Evolutionary conservation across 2,113 vertebrate genomes (phyloP).

Genomic region (Hoplias malabaricus): DNA sequence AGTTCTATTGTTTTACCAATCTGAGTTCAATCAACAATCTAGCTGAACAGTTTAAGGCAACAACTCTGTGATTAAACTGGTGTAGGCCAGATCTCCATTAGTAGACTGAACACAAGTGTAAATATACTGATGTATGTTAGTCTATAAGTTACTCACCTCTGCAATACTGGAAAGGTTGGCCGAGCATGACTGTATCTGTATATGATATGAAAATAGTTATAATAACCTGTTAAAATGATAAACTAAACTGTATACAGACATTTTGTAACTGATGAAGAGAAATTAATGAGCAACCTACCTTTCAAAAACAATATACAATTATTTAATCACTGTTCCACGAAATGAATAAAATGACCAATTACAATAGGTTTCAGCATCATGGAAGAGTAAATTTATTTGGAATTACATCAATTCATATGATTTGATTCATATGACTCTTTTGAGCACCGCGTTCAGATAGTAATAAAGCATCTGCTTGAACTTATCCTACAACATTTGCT

Average conservation of each 20-base stretch:
- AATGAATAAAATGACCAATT: no score
- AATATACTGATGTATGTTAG: conserved; percentile 11
- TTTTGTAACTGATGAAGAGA: background rate
- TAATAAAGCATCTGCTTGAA: background rate
- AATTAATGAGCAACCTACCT: background rate
- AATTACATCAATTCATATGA: background rate
- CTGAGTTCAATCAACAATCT: background rate
- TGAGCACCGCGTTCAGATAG: background rate
- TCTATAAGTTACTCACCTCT: conserved; percentile 11
- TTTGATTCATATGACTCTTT: no score
- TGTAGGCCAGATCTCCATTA: background rate
- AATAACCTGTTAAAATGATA: background rate
- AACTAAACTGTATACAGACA: background rate
- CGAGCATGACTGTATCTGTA: background rate
- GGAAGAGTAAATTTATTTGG: conserved; percentile 28
- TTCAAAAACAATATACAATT: background rate
- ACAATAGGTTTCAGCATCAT: background rate
- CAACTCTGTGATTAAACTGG: background rate
- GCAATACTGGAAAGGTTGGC: background rate
- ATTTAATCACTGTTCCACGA: no score
- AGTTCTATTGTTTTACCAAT: background rate
- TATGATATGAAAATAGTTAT: background rate
- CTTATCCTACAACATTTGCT: background rate
- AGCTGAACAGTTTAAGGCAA: background rate
- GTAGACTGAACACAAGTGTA: background rate